Evolutionary conservation across 2,113 vertebrate species (phyloP).

Genomic region (Ophthalmolycus amberensis): DNA sequence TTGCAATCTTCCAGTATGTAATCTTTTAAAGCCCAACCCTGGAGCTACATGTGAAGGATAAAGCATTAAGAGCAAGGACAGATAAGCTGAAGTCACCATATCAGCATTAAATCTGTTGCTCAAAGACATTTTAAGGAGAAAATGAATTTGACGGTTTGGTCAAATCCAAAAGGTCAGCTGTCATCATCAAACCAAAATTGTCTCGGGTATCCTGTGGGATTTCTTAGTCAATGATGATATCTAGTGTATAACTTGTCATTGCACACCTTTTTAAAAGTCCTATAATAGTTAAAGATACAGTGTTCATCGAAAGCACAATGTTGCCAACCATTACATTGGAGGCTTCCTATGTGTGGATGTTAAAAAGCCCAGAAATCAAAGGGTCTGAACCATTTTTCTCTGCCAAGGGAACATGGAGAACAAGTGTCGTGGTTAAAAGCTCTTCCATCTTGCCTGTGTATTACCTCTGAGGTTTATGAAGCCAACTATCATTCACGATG

Average conservation of each 20-base stretch:
- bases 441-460: background rate
- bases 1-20: background rate
- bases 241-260: constrained; percentile 23
- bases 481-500: background rate
- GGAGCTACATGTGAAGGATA: background rate
- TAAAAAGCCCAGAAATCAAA: constrained; percentile 1
- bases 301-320: background rate
- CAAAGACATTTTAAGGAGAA: constrained; percentile 30
- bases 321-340: background rate
- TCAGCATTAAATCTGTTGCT: constrained; percentile 4
- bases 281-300: constrained; percentile 18
- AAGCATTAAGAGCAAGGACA: constrained; percentile 12
- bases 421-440: background rate
- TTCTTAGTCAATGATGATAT: constrained; percentile 37
- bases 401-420: background rate
- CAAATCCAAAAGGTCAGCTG: constrained; percentile 47
- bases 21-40: background rate
- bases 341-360: background rate
- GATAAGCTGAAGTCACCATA: constrained; percentile 17
- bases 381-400: background rate
- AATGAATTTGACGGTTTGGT: constrained; percentile 14
- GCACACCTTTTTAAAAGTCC: constrained; percentile 28
- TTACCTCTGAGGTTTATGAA: constrained; percentile 21
- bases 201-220: constrained; percentile 34
- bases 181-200: constrained; percentile 42